Evolutionary conservation across 2,113 vertebrate genomes (phyloP), one percentile per base, ranked within the genome.

Genomic region (Tragelaphus scriptus): DNA sequence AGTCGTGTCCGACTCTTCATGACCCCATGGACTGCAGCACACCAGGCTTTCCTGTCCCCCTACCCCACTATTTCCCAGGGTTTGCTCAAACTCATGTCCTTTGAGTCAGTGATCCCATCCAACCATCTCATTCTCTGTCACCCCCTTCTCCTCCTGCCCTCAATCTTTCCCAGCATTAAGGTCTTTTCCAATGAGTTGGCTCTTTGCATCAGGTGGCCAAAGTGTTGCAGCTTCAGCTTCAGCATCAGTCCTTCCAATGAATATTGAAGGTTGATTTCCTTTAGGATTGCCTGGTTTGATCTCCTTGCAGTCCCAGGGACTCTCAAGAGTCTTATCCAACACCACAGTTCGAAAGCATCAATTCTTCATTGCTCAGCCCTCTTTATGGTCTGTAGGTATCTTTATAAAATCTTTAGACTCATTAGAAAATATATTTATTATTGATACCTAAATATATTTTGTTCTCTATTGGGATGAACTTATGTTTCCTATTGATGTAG

Each of bases 121-220:
- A 7, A 7, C 71, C 40, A 14, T 44, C 40, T 44, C 23, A 26
- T 13, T 7, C 68, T 40, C 10, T 40, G 21, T 13, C 19, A 12
- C 2, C 68, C 3, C 2, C 71, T 15, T 77, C 40, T 44, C 36
- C 40, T 26, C 71, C 71, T 26, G 6, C 71, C 40, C 6, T 40
- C 40, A 77, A 0, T 44, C 40, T 9, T 26, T 26, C 40, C 11
- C 71, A 77, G 71, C 40, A 13, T 75, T 25, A 77, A 25, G 71
- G 3, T 44, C 13, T 44, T 15, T 77, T 44, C 40, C 12, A 77
- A 0, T 2, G 40, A 77, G 36, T 7, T 0, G 0, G 6, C 23
- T 44, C 40, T 77, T 7, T 0, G 0, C 23, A 77, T 77, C 40
- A 44, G 6, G 71, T 15, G 23, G 71, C 71, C 71, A 77, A 40